Evolutionary conservation across 2,888 invertebrate genomes (phyloP), one percentile per base, ranked within the genome.

Genomic region (Plutella xylostella): DNA sequence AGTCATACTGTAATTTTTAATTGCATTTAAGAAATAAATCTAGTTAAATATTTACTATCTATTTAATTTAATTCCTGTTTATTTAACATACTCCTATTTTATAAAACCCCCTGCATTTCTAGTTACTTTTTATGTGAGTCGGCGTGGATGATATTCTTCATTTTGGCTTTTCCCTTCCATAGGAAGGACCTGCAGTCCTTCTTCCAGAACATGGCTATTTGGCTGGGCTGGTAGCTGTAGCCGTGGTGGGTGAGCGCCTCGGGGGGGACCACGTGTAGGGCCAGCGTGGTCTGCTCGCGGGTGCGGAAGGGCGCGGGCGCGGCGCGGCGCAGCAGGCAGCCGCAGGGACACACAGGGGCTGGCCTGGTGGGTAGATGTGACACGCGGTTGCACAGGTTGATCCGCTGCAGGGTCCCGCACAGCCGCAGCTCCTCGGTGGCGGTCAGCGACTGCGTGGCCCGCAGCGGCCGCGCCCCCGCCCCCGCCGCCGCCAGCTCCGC

Each of bases 101-200:
- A n/a, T 7, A 21, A 41, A 18, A 17, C 22, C n/a, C n/a, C n/a
- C n/a, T n/a, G n/a, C n/a, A n/a, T n/a, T n/a, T n/a, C n/a, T n/a
- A 47, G 49, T 54, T 51, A 64, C 43, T 61, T 64, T 55, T 60
- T 69, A 47, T 66, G 57, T 3, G 67, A 67, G 37, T 72, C 66
- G 0, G 65, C 69, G 31, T 66, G 58, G 34, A 68, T 63, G 2
- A 67, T 68, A 45, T 66, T 66, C 55, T 72, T 72, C 54, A 59
- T 59, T 59, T 68, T 72, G 22, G 72, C 63, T 51, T 69, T 66
- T 22, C 79, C 79, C 59, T 84, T 84, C 84, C 84, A 90, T 44
- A 90, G 68, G 80, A 90, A 90, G 78, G 85, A 90, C 56, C 90
- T 76, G 51, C 89, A 89, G 57, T 90, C 90, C 63, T 90, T 90